Evolutionary conservation across 2,888 invertebrate genomes (phyloP).

Genomic region (Plebejus argus): DNA sequence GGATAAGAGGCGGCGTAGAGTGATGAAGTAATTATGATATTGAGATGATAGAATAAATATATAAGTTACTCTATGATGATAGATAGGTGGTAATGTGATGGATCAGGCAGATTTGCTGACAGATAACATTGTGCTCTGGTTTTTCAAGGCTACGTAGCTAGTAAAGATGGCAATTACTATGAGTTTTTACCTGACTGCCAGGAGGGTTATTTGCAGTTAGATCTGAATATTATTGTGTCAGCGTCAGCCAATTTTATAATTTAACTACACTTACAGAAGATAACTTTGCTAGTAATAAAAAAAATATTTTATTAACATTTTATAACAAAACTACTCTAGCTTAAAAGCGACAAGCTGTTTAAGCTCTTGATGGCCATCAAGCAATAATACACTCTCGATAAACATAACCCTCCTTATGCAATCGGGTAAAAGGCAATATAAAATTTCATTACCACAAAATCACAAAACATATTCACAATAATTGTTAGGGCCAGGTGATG

Average conservation of each 20-base stretch:
- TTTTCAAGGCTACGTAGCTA: not conserved
- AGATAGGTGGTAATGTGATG: constrained; percentile 32
- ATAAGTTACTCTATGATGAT: no score
- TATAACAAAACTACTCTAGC: no score
- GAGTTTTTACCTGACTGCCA: no score
- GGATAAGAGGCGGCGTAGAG: constrained; percentile 28
- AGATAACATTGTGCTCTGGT: not conserved
- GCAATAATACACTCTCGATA: not conserved
- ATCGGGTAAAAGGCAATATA: not conserved
- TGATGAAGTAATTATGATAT: constrained; percentile 35
- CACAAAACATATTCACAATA: not conserved
- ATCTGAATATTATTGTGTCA: no score
- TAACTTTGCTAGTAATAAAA: no score
- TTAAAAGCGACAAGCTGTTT: no score
- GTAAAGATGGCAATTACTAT: not conserved
- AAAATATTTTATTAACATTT: no score
- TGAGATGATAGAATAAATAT: constrained; percentile 34
- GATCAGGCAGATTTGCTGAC: constrained; percentile 1
- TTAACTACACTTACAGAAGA: no score
- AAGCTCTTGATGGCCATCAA: no score
- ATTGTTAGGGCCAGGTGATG: constrained; percentile 14
- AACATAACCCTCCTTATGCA: not conserved
- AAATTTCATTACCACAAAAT: not conserved
- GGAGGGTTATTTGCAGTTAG: no score
- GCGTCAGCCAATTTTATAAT: no score